Evolutionary conservation across 2,113 vertebrate genomes (phyloP).

Genomic region (Andinoacara biseriatus): DNA sequence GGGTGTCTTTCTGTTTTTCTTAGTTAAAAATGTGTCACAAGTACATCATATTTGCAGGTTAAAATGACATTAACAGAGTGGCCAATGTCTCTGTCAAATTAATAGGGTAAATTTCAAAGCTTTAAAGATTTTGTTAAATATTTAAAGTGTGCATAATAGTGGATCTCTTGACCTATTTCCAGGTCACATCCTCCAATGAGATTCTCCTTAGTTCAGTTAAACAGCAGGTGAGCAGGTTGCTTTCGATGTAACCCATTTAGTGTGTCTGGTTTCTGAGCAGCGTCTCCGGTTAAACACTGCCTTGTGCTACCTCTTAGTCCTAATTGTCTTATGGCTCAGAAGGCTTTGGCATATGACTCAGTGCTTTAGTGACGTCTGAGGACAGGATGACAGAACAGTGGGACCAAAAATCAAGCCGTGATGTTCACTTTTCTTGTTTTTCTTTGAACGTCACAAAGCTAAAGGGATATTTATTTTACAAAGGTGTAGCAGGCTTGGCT

Average conservation of each 20-base stretch:
- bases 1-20: too few relatives aligned
- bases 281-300: conserved; percentile 33
- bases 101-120: too few relatives aligned
- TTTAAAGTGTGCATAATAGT: neutral
- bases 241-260: conserved; percentile 4
- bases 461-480: neutral
- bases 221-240: conserved; percentile 12
- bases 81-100: neutral
- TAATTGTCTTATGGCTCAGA: conserved; percentile 67
- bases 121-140: neutral
- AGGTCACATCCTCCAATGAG: neutral
- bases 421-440: neutral
- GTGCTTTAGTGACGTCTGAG: conserved; percentile 54
- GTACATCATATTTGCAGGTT: neutral
- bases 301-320: conserved; percentile 46
- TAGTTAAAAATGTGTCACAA: too few relatives aligned
- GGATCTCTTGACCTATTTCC: neutral
- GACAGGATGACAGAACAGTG: conserved; percentile 29
- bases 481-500: neutral
- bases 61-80: neutral
- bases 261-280: conserved; percentile 14
- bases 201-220: neutral
- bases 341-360: conserved; percentile 65
- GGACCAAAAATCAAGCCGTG: neutral
- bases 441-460: neutral